Percentiles rank a stretch among this genome's conserved stretches.
These are phyloP conservation scores for Reticulitermes lucifugus DNA, from an alignment of 2,888 invertebrate genomes.

Conservation along the genomic window DNA sequence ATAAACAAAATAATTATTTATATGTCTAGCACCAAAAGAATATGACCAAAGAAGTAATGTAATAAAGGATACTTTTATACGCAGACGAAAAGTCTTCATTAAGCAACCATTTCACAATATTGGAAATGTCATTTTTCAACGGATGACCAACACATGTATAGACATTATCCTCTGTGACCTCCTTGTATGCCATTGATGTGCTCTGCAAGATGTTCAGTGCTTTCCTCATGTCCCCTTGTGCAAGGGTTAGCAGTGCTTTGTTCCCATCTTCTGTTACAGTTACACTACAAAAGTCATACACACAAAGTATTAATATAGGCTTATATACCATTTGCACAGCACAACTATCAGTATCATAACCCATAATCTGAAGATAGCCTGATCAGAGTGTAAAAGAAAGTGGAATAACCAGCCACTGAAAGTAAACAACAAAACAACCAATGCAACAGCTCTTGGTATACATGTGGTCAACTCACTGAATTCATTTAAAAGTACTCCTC, in stretches of 20 bases:
- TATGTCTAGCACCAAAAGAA: no score
- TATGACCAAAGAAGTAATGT: not conserved
- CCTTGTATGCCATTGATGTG: constrained; percentile 91
- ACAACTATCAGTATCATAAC: no score
- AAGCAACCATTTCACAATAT: constrained; percentile 87
- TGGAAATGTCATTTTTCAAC: constrained; percentile 86
- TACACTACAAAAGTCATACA: constrained; percentile 69
- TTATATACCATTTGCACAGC: no score
- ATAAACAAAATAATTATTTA: no score
- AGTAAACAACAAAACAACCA: no score
- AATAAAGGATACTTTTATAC: constrained; percentile 81
- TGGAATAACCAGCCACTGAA: no score
- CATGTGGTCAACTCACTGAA: no score
- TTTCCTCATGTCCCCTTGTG: constrained; percentile 98
- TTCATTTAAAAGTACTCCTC: no score
- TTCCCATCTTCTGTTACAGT: constrained; percentile 88
- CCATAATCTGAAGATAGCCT: no score
- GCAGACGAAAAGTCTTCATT: constrained; percentile 80
- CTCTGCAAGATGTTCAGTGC: constrained; percentile 97
- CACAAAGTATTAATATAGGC: not conserved
- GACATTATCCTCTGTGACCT: constrained; percentile 89
- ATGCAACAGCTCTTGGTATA: no score
- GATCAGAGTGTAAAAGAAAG: no score
- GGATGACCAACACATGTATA: constrained; percentile 99
- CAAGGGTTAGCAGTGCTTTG: constrained; percentile 87